Evolutionary conservation across 2,888 invertebrate species (phyloP).

Genomic region (Lepetodrilus schrolli): DNA sequence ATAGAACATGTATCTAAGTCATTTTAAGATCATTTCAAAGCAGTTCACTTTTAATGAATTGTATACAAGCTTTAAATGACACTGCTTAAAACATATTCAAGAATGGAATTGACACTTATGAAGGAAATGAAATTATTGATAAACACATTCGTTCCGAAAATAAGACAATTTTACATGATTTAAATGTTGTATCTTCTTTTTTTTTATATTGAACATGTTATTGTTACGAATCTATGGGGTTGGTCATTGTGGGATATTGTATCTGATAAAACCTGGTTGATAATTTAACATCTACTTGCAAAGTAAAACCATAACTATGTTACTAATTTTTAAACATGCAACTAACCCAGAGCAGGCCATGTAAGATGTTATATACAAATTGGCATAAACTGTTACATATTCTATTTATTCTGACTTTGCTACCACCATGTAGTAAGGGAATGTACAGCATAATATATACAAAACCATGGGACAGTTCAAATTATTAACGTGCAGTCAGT

Average conservation of each 20-base stretch:
- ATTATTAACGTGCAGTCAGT: too few relatives aligned
- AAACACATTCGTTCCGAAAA: background rate
- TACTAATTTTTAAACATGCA: too few relatives aligned
- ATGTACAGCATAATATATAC: too few relatives aligned
- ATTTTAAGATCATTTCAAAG: background rate
- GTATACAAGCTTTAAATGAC: background rate
- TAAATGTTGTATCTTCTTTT: slow-evolving; percentile 25
- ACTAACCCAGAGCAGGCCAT: too few relatives aligned
- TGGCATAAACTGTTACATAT: too few relatives aligned
- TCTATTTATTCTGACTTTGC: too few relatives aligned
- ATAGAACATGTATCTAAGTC: background rate
- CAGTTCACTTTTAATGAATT: background rate
- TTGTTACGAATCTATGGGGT: background rate
- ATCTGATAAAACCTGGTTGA: background rate
- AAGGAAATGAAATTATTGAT: background rate
- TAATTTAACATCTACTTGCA: background rate
- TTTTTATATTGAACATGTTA: background rate
- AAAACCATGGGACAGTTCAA: too few relatives aligned
- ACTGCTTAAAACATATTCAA: background rate
- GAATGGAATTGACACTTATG: background rate
- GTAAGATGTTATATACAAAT: too few relatives aligned
- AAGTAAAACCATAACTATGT: too few relatives aligned
- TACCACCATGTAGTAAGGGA: too few relatives aligned
- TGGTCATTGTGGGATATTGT: background rate
- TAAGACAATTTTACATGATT: too few relatives aligned